Conservation (phyloP, 2,888 invertebrate genomes). For the Noctua fimbriata region DNA sequence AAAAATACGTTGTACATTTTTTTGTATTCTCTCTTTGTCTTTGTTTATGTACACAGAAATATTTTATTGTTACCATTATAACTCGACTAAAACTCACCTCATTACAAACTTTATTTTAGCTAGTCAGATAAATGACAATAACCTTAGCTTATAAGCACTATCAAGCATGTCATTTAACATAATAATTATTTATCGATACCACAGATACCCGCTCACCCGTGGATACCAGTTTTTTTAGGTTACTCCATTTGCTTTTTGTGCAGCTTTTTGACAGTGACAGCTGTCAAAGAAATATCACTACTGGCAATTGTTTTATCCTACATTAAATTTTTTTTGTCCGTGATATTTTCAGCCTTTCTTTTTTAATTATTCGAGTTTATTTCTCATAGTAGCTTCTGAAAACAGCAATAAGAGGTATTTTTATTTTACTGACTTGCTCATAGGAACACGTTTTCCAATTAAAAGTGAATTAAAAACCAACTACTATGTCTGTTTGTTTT, state of each 20-base stretch:
- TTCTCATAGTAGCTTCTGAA: slow-evolving; percentile 20
- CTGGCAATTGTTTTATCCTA: not conserved
- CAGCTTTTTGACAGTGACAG: slow-evolving; percentile 5
- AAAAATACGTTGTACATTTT: slow-evolving; percentile 25
- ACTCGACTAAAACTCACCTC: slow-evolving; percentile 22
- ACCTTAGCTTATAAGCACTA: too few relatives aligned
- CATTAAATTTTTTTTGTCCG: not conserved
- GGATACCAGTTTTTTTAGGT: slow-evolving; percentile 13
- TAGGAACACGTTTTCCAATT: slow-evolving; percentile 69
- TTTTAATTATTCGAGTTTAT: not conserved
- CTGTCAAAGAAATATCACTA: slow-evolving; percentile 5
- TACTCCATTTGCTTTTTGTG: not conserved
- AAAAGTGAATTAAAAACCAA: slow-evolving; percentile 66
- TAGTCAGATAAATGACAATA: not conserved
- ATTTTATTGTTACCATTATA: slow-evolving; percentile 7
- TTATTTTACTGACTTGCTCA: slow-evolving; percentile 45
- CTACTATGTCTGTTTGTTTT: slow-evolving; percentile 45
- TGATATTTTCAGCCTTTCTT: too few relatives aligned
- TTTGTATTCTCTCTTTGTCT: slow-evolving; percentile 23
- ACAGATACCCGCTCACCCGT: not conserved
- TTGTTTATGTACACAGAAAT: slow-evolving; percentile 28
- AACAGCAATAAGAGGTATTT: slow-evolving; percentile 24
- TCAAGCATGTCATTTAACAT: not conserved
- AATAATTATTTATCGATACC: slow-evolving; percentile 1
- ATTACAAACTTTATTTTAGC: not conserved